phyloP scores from a whole-genome alignment of 2,888 invertebrate genomes.

The Macaria notata region DNA sequence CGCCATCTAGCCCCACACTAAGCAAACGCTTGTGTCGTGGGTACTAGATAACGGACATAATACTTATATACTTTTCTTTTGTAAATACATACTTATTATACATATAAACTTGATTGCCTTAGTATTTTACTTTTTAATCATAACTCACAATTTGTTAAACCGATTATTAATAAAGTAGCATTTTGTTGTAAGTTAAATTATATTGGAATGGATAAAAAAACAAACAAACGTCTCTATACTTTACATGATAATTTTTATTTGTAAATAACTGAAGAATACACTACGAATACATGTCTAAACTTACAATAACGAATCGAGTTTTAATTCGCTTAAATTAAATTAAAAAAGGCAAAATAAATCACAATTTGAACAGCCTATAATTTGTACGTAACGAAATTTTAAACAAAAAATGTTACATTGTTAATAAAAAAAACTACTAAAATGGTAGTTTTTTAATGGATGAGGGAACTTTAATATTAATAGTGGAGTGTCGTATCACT shows the following conservation, averaged over 20 bases:
- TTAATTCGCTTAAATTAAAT: slow-evolving; percentile 19
- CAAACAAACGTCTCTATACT: too few species aligned
- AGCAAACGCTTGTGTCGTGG: too few species aligned
- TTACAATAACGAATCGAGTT: slow-evolving; percentile 34
- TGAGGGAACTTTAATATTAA: slow-evolving; percentile 27
- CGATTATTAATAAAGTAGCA: too few species aligned
- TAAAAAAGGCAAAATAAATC: slow-evolving; percentile 25
- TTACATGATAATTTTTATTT: slow-evolving; percentile 38
- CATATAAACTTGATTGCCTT: too few species aligned
- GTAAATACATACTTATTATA: too few species aligned
- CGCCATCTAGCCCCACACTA: too few species aligned
- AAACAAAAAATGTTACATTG: slow-evolving; percentile 30
- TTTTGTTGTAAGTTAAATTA: too few species aligned
- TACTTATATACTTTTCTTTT: too few species aligned
- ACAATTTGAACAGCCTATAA: slow-evolving; percentile 43
- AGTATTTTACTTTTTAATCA: too few species aligned
- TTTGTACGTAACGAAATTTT: slow-evolving; percentile 40
- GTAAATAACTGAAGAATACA: slow-evolving; percentile 45
- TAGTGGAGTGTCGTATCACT: slow-evolving; percentile 24
- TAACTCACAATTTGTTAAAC: too few species aligned
- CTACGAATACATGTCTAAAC: slow-evolving; percentile 33
- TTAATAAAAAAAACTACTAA: slow-evolving; percentile 33
- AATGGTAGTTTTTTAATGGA: slow-evolving; percentile 28
- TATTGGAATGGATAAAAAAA: too few species aligned
- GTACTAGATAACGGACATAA: too few species aligned